Evolutionary conservation across 37 sponge, comb jelly and placozoan species (phyloP), one percentile per base, ranked within the genome.

Genomic region (Haliclona indistincta): DNA sequence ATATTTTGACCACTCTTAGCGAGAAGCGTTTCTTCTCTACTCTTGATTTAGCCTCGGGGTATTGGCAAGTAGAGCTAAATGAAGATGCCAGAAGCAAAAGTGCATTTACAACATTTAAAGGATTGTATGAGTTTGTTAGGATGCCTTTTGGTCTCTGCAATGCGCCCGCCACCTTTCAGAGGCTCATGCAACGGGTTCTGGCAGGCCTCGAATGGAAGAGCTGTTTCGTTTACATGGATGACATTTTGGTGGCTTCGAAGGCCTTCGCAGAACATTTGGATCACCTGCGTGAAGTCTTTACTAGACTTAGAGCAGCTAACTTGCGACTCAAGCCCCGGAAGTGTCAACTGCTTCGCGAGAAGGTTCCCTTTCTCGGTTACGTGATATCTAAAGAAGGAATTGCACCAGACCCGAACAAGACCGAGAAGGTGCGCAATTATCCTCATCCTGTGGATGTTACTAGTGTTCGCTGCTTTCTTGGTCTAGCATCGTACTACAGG

Each of bases 201-300:
- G n/a, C n/a, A n/a, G n/a, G n/a, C n/a, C n/a, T n/a, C n/a, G n/a
- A n/a, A n/a, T n/a, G n/a, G n/a, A n/a, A n/a, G n/a, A n/a, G n/a
- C n/a, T 47, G 49, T 47, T 62, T 62, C 58, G 75, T 49, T 38
- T 77, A 77, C 56, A 38, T 77, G 2, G 78, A 77, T 56, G 86
- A 80, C 36, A 68, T 85, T 38, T 29, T 85, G 45, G 73, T 85
- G 2, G 37, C 26, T 32, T 80, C 80, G 7, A 41, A 40, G 54
- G 60, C 20, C 4, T 68, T 79, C 61, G 42, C 53, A 19, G 68
- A 64, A 36, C 86, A 85, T 51, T 36, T 71, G 11, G 2, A 17
- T 4, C 86, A 80, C 29, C 67, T 85, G 11, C 22, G n/a, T 13
- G 68, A 60, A 30, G 86, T 85, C 17, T 80, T 85, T 40, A 33